Evolutionary conservation across 1,140 invertebrate species (phyloP).

Genomic region (Magallana ariakensis): DNA sequence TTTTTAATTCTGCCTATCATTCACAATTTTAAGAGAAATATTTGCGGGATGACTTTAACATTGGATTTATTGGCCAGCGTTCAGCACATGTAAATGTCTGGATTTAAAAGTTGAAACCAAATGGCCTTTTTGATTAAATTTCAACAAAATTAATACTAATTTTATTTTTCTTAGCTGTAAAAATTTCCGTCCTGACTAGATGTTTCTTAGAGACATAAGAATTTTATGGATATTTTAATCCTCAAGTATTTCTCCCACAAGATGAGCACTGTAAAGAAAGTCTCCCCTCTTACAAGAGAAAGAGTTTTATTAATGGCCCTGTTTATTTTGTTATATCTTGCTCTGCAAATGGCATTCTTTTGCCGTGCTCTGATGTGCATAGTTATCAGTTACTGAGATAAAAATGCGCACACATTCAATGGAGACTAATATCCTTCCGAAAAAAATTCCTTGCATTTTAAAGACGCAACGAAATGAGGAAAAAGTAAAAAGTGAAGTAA

Average conservation of each 20-base stretch:
- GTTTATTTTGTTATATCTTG: slow-evolving; percentile 11
- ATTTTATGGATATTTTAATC: slow-evolving; percentile 20
- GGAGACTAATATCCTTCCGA: neutral
- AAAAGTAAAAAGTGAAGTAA: no score
- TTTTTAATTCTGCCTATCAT: no score
- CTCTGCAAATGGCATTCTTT: slow-evolving; percentile 23
- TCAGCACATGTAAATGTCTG: neutral
- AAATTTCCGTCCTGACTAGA: neutral
- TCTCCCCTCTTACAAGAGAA: neutral
- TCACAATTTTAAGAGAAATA: no score
- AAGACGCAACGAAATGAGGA: no score
- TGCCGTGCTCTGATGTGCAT: neutral
- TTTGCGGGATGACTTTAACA: no score
- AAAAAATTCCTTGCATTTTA: no score
- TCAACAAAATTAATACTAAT: slow-evolving; percentile 2
- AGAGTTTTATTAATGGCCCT: neutral
- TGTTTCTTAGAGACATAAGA: slow-evolving; percentile 1
- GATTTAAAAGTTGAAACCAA: neutral
- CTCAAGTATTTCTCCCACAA: neutral
- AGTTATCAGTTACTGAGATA: neutral
- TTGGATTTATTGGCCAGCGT: no score
- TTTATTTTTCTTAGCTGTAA: neutral
- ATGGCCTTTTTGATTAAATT: neutral
- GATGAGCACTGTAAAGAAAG: neutral
- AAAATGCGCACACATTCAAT: neutral